Percentiles rank a stretch among this genome's conserved stretches.
These are phyloP conservation scores for Hydractinia symbiolongicarpus DNA, from an alignment of 30 jellyfish, hydroid and myxozoan genomes.

Conservation along the genomic window DNA sequence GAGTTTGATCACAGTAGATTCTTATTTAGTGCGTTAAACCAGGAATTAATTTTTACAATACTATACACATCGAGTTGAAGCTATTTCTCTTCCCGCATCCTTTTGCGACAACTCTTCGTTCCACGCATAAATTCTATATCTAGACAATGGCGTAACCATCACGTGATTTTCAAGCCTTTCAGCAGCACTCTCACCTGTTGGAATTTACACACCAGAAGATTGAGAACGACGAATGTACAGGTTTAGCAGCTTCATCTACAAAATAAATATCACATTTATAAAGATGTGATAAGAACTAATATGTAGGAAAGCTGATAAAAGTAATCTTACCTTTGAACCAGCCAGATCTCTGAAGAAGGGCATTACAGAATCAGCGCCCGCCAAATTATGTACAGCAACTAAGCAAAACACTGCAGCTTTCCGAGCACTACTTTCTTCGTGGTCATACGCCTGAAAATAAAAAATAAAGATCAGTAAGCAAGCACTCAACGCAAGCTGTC, in stretches of 20 bases:
- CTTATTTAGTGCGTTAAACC: too few species aligned
- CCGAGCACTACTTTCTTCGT: constrained; percentile 80
- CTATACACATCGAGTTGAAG: too few species aligned
- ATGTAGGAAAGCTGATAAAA: background rate
- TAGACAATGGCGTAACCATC: too few species aligned
- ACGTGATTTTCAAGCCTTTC: too few species aligned
- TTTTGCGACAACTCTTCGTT: too few species aligned
- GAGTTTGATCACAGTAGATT: too few species aligned
- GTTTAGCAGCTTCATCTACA: constrained; percentile 71
- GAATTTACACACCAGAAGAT: constrained; percentile 26
- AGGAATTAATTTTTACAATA: too few species aligned
- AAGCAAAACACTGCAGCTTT: constrained; percentile 96
- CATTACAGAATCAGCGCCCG: constrained; percentile 64
- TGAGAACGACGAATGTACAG: constrained; percentile 89
- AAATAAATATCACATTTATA: background rate
- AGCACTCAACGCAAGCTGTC: background rate
- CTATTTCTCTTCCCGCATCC: too few species aligned
- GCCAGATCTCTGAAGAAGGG: constrained; percentile 70
- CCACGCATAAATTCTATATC: too few species aligned
- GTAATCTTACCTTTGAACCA: constrained; percentile 78
- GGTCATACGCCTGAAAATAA: constrained; percentile 78
- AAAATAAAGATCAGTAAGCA: background rate
- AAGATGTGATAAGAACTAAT: background rate
- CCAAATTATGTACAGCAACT: constrained; percentile 78
- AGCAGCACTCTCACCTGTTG: background rate